Conservation (phyloP, 2,113 vertebrate species). For the Meriones unguiculatus region DNA sequence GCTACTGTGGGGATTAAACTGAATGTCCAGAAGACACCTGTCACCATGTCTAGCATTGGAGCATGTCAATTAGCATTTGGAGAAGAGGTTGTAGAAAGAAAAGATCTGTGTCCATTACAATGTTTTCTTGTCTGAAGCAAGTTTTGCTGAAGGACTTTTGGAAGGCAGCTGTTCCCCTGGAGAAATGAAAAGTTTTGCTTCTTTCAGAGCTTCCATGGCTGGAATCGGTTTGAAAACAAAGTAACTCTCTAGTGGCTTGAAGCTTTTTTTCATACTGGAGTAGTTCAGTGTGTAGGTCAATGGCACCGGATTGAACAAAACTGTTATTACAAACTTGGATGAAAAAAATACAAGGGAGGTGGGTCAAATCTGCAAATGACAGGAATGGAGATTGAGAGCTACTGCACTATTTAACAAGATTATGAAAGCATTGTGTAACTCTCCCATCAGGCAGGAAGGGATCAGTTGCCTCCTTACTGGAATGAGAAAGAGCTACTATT, state of each 20-base stretch:
- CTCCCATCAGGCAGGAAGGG: neutral
- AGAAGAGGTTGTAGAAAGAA: neutral
- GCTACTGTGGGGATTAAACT: neutral
- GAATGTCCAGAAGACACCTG: neutral
- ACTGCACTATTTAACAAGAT: neutral
- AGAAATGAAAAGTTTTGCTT: conserved; percentile 26
- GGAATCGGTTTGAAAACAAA: conserved; percentile 26
- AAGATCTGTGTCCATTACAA: neutral
- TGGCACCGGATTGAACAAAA: neutral
- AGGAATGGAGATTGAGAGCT: neutral
- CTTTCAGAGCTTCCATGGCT: neutral
- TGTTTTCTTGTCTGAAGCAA: neutral
- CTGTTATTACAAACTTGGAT: conserved; percentile 2
- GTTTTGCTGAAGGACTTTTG: conserved; percentile 40
- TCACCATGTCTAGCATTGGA: neutral
- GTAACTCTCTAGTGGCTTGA: neutral
- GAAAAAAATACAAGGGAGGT: neutral
- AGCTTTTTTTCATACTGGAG: neutral
- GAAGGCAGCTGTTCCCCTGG: neutral
- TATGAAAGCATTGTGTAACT: neutral
- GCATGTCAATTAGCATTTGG: neutral
- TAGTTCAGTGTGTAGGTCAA: neutral
- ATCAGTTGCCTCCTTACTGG: neutral
- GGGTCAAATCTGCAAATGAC: neutral
- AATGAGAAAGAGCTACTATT: neutral